Evolutionary conservation across 2,113 vertebrate genomes (phyloP).

Genomic region (Malaclemys terrapin): DNA sequence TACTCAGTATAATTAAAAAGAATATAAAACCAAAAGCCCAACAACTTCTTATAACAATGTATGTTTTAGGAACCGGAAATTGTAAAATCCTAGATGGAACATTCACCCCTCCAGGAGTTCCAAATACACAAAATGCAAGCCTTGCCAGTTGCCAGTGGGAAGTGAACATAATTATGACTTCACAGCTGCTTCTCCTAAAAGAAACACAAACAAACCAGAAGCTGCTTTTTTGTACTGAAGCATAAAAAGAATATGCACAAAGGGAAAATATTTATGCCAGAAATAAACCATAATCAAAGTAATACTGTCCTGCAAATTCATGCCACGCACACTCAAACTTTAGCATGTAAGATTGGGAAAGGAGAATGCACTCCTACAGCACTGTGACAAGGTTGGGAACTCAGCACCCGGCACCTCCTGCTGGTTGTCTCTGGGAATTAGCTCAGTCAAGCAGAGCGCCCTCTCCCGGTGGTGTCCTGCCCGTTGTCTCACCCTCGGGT

Average conservation of each 20-base stretch:
- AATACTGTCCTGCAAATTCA: conserved; percentile 41
- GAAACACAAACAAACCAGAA: conserved; percentile 53
- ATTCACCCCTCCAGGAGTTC: conserved; percentile 47
- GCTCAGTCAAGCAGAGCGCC: too few species aligned
- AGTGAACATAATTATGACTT: conserved; percentile 70
- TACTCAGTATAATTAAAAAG: conserved; percentile 5
- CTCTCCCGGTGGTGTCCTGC: too few species aligned
- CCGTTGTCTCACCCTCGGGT: too few species aligned
- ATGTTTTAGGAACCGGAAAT: conserved; percentile 51
- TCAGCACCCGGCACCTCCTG: too few species aligned
- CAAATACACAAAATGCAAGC: conserved; percentile 53
- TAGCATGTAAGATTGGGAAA: neutral
- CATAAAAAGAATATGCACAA: conserved; percentile 61
- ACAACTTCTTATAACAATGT: conserved; percentile 47
- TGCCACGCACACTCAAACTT: conserved; percentile 43
- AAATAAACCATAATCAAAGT: conserved; percentile 48
- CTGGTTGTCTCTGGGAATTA: too few species aligned
- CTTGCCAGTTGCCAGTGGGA: conserved; percentile 58
- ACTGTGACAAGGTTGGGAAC: too few species aligned
- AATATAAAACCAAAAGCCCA: neutral
- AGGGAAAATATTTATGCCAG: conserved; percentile 61
- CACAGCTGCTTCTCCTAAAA: conserved; percentile 74
- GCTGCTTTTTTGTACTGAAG: conserved; percentile 40
- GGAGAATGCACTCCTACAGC: neutral
- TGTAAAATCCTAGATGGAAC: conserved; percentile 33